Evolutionary conservation across 2,797 vertebrate species (phyloP).

Genomic region (Pipistrellus nathusii): DNA sequence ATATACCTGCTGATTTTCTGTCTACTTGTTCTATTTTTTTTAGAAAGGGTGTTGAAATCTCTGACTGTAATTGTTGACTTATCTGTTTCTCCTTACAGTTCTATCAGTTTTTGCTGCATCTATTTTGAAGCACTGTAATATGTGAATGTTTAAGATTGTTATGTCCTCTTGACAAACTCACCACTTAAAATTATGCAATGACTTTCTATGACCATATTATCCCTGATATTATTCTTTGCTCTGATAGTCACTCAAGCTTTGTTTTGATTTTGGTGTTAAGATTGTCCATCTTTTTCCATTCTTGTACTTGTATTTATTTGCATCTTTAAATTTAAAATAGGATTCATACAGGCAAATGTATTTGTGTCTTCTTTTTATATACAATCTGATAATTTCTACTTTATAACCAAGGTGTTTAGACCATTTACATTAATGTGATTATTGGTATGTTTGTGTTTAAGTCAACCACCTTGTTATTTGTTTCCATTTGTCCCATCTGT

Average conservation of each 20-base stretch:
- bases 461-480: background rate
- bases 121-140: slow-evolving; percentile 31
- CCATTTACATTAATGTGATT: slow-evolving; percentile 30
- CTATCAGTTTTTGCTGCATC: slow-evolving; percentile 35
- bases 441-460: slow-evolving; percentile 11
- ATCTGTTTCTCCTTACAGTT: background rate
- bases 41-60: slow-evolving; percentile 40
- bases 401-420: slow-evolving; percentile 25
- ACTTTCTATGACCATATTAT: background rate
- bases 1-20: slow-evolving; percentile 33
- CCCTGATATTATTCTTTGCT: background rate
- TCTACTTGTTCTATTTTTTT: slow-evolving; percentile 28
- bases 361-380: slow-evolving; percentile 43
- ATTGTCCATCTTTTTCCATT: slow-evolving; percentile 31
- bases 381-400: background rate
- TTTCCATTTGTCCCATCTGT: background rate
- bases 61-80: background rate
- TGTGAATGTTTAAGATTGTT: background rate
- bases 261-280: slow-evolving; percentile 32
- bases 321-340: slow-evolving; percentile 50
- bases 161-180: slow-evolving; percentile 45
- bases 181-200: slow-evolving; percentile 40
- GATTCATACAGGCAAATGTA: background rate
- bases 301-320: slow-evolving; percentile 9
- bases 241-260: slow-evolving; percentile 9